Percentiles rank a stretch among this genome's conserved stretches.
Conservation (phyloP, 2,888 invertebrate genomes). For the Drosophila kambysellisi region DNA sequence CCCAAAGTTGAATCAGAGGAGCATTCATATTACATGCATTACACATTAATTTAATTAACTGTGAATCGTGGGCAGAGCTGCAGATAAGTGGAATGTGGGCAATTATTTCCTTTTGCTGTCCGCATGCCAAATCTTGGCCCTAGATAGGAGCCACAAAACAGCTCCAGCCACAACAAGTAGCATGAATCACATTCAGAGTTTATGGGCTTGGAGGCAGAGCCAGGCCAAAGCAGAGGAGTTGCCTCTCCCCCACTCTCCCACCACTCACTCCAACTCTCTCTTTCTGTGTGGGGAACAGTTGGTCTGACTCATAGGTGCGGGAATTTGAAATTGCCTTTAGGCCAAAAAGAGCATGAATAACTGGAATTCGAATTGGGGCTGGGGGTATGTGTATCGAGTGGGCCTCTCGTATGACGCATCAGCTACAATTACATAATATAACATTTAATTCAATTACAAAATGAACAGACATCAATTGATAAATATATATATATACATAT, state of each 20-base stretch:
- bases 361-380: conserved; percentile 35
- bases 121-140: conserved; percentile 63
- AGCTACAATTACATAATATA: conserved; percentile 43
- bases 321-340: conserved; percentile 55
- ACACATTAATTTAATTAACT: conserved; percentile 74
- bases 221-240: conserved; percentile 24
- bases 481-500: background rate
- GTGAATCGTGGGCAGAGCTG: conserved; percentile 34
- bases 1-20: conserved; percentile 41
- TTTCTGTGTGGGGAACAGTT: background rate
- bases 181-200: conserved; percentile 61
- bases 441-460: conserved; percentile 48
- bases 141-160: conserved; percentile 47
- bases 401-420: conserved; percentile 51
- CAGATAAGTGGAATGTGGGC: conserved; percentile 45
- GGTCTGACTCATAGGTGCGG: conserved; percentile 58
- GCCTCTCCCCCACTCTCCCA: background rate
- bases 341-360: conserved; percentile 52
- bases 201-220: conserved; percentile 32
- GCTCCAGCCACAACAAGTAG: conserved; percentile 13
- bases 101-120: conserved; percentile 61
- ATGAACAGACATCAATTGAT: conserved; percentile 15
- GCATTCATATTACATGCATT: conserved; percentile 46
- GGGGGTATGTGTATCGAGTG: conserved; percentile 8
- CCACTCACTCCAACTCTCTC: background rate